Evolutionary conservation across 2,113 vertebrate genomes (phyloP).

Genomic region (Oostethus manadensis): DNA sequence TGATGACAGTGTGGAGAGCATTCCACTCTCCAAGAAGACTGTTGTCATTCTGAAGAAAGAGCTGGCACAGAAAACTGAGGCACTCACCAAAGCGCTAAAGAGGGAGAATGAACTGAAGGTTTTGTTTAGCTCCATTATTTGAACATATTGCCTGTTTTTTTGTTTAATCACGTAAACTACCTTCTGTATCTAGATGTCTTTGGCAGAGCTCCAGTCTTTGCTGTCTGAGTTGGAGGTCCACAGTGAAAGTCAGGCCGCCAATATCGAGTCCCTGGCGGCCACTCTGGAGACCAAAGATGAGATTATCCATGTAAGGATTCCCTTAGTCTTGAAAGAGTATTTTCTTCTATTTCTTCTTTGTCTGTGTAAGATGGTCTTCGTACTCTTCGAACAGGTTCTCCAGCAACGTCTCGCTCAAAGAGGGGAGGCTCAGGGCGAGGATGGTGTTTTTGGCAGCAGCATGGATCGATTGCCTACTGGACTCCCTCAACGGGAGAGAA

Average conservation of each 20-base stretch:
- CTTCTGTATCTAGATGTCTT: conserved; percentile 55
- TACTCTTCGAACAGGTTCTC: conserved; percentile 58
- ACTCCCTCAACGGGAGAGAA: conserved; percentile 71
- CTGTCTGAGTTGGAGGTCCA: conserved; percentile 62
- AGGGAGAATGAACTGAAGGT: conserved; percentile 74
- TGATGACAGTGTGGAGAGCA: conserved; percentile 52
- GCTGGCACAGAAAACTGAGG: conserved; percentile 68
- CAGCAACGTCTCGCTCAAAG: conserved; percentile 56
- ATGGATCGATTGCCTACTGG: conserved; percentile 56
- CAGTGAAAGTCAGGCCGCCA: conserved; percentile 58
- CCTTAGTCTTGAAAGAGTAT: not conserved
- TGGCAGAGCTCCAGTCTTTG: conserved; percentile 62
- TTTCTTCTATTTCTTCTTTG: conserved; percentile 2
- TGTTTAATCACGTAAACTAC: not conserved
- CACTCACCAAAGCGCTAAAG: conserved; percentile 70
- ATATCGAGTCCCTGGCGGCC: conserved; percentile 64
- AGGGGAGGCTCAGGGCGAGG: conserved; percentile 32
- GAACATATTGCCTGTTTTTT: not conserved
- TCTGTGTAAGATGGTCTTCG: not conserved
- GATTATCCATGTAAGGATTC: conserved; percentile 66
- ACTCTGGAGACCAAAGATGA: conserved; percentile 73
- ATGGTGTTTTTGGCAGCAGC: conserved; percentile 30
- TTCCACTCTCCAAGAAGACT: conserved; percentile 51
- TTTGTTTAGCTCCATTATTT: not conserved
- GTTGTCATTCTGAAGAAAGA: conserved; percentile 67